These are phyloP conservation scores for Drosophila limbata DNA, from an alignment of 2,888 invertebrate genomes.

Conservation along the genomic window DNA sequence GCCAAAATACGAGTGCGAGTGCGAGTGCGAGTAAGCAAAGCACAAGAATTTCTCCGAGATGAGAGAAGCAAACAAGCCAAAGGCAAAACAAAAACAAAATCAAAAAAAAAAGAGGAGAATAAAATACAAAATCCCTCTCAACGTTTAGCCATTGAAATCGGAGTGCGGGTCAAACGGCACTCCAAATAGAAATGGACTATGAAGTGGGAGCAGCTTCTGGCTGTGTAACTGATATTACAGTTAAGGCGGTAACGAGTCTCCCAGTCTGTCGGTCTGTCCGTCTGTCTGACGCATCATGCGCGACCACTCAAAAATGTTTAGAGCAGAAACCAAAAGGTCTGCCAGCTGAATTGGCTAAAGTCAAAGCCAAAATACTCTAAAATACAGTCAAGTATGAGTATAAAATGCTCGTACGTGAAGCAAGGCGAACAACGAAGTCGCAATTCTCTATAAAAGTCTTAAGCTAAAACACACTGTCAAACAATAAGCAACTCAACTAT, in stretches of 20 bases:
- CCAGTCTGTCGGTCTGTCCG: background rate
- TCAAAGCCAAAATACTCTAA: slow-evolving; percentile 13
- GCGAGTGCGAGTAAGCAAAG: slow-evolving; percentile 40
- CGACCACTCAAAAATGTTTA: slow-evolving; percentile 54
- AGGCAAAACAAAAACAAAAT: slow-evolving; percentile 17
- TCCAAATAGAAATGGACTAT: slow-evolving; percentile 44
- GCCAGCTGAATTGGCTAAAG: slow-evolving; percentile 44
- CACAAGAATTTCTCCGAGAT: slow-evolving; percentile 37
- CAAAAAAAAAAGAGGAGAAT: slow-evolving; percentile 6
- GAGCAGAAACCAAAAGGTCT: slow-evolving; percentile 44
- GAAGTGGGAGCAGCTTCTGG: slow-evolving; percentile 36
- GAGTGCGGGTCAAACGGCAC: slow-evolving; percentile 24
- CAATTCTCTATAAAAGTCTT: slow-evolving; percentile 4
- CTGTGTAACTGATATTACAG: slow-evolving; percentile 76
- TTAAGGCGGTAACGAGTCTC: slow-evolving; percentile 78
- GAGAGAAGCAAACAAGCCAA: slow-evolving; percentile 24
- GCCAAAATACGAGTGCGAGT: slow-evolving; percentile 52
- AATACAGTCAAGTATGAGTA: slow-evolving; percentile 47
- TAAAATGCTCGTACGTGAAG: slow-evolving; percentile 26
- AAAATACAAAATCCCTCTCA: slow-evolving; percentile 27
- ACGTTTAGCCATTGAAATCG: slow-evolving; percentile 42
- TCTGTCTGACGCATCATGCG: slow-evolving; percentile 42
- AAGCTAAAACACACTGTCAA: background rate
- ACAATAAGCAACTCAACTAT: background rate
- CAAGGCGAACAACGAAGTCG: slow-evolving; percentile 10